phyloP scores from a whole-genome alignment of 1,140 invertebrate species.

The Tachypleus tridentatus region DNA sequence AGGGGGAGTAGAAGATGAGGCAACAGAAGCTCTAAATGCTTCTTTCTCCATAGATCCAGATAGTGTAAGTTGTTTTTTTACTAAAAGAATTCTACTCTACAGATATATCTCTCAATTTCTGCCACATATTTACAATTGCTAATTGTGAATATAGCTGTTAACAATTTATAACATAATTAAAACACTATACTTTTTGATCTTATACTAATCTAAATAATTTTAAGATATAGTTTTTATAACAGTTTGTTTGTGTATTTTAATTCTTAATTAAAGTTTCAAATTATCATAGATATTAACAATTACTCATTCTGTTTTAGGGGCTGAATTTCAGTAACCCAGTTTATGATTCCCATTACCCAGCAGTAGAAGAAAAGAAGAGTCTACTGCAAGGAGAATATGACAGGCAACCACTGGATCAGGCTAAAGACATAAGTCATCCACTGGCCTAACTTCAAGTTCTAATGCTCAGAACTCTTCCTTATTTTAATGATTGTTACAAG shows the following conservation, averaged over 20 bases:
- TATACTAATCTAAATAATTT: not conserved
- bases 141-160: no score
- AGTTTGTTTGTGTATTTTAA: constrained; percentile 2
- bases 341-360: constrained; percentile 62
- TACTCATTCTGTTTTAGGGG: constrained; percentile 29
- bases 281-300: not conserved
- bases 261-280: not conserved
- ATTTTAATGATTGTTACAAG: no score
- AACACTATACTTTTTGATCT: no score
- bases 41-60: constrained; percentile 44
- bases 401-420: no score
- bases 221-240: constrained; percentile 10
- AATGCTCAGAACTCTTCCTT: no score
- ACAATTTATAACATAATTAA: no score
- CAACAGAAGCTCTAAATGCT: constrained; percentile 40
- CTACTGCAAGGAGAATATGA: constrained; percentile 33
- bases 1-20: constrained; percentile 47
- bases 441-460: no score
- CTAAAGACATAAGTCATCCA: no score
- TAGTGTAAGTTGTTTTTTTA: constrained; percentile 36
- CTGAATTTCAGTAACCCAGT: constrained; percentile 71
- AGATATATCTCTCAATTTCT: not conserved
- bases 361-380: constrained; percentile 43
- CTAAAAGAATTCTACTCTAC: not conserved
- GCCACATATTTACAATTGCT: no score